Evolutionary conservation across 2,888 invertebrate species (phyloP).

Genomic region (Chrysodeixis includens): DNA sequence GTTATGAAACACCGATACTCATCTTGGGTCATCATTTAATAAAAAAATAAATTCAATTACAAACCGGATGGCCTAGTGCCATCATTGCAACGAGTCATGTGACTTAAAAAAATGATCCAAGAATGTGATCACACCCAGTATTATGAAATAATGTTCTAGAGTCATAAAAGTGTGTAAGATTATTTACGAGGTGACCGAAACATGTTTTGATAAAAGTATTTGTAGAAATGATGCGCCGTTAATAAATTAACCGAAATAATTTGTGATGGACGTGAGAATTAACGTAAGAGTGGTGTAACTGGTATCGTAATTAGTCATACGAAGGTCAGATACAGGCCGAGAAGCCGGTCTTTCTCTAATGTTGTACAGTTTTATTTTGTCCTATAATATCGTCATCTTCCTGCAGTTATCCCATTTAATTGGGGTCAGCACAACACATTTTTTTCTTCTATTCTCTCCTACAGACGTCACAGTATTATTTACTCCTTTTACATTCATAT

Average conservation of each 20-base stretch:
- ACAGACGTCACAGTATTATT: no score
- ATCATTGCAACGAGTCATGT: constrained; percentile 10
- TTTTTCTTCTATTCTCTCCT: no score
- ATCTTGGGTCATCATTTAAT: no score
- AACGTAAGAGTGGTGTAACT: constrained; percentile 50
- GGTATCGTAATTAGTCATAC: constrained; percentile 36
- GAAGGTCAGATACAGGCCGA: constrained; percentile 40
- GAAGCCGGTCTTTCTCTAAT: not conserved
- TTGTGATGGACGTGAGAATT: constrained; percentile 64
- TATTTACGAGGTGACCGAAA: constrained; percentile 53
- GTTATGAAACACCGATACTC: no score
- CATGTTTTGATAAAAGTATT: constrained; percentile 44
- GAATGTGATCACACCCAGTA: constrained; percentile 39
- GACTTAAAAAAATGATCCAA: constrained; percentile 16
- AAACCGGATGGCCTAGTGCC: not conserved
- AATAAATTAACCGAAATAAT: constrained; percentile 59
- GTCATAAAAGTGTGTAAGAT: constrained; percentile 44
- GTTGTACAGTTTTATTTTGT: not conserved
- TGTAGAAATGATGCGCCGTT: constrained; percentile 40
- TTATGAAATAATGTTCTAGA: constrained; percentile 41
- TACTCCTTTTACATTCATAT: no score
- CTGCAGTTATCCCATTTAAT: no score
- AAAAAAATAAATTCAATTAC: no score
- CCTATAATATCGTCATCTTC: no score
- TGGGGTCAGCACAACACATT: no score